These are phyloP conservation scores for Lucifuga dentata DNA, from an alignment of 2,113 vertebrate species.

Conservation along the genomic window DNA sequence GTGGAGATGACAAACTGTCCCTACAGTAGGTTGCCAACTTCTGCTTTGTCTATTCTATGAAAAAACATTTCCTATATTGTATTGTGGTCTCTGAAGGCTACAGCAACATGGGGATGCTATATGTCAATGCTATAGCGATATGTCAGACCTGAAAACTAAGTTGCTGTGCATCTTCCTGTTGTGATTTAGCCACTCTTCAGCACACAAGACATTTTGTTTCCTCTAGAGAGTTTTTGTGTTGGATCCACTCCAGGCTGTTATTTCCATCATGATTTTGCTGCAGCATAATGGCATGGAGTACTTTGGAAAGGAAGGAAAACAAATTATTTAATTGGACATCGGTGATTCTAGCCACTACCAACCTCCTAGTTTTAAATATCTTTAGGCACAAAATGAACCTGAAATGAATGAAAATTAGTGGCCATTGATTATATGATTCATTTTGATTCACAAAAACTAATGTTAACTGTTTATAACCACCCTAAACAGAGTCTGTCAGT, in stretches of 20 bases:
- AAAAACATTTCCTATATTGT: too few relatives aligned
- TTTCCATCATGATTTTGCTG: conserved; percentile 15
- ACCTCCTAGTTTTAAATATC: too few relatives aligned
- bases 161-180: conserved; percentile 17
- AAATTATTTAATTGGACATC: not conserved
- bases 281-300: not conserved
- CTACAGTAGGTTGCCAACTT: too few relatives aligned
- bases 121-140: too few relatives aligned
- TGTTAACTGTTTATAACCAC: too few relatives aligned
- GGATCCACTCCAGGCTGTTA: not conserved
- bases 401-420: not conserved
- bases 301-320: not conserved
- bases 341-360: not conserved
- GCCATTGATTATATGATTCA: not conserved
- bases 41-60: too few relatives aligned
- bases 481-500: too few relatives aligned
- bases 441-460: not conserved
- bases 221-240: conserved; percentile 4
- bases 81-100: not conserved
- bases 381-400: too few relatives aligned
- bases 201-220: conserved; percentile 2
- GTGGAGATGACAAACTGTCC: too few relatives aligned
- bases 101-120: too few relatives aligned
- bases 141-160: conserved; percentile 1
- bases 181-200: not conserved